A percentile compares a stretch with the other conserved stretches of the same genome.
These are phyloP conservation scores for Zygaena filipendulae DNA, from an alignment of 2,888 invertebrate genomes.

Conservation along the genomic window DNA sequence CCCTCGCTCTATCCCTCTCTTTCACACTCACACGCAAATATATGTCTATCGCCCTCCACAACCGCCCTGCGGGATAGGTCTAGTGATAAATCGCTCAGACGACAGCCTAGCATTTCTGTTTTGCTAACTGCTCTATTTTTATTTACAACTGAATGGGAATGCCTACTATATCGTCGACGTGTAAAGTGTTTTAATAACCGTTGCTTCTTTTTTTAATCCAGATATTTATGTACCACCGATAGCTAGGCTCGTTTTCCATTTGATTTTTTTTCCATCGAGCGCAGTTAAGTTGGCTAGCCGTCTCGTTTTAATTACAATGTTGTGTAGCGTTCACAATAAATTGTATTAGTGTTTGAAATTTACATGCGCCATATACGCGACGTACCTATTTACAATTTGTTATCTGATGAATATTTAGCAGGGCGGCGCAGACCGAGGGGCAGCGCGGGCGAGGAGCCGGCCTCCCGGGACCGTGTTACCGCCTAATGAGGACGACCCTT, in stretches of 20 bases:
- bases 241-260: slow-evolving; percentile 16
- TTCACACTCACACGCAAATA: slow-evolving; percentile 22
- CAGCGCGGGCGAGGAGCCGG: slow-evolving; percentile 21
- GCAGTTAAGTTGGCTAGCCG: slow-evolving; percentile 35
- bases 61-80: slow-evolving; percentile 37
- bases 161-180: slow-evolving; percentile 30
- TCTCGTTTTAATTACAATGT: slow-evolving; percentile 46
- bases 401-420: slow-evolving; percentile 53
- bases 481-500: slow-evolving; percentile 52
- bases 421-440: slow-evolving; percentile 25
- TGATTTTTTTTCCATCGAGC: slow-evolving; percentile 6
- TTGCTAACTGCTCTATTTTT: slow-evolving; percentile 39
- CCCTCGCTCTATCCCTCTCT: slow-evolving; percentile 28
- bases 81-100: slow-evolving; percentile 50
- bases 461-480: slow-evolving; percentile 33
- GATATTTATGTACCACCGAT: slow-evolving; percentile 26
- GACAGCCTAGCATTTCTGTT: slow-evolving; percentile 42
- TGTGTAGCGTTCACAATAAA: slow-evolving; percentile 33
- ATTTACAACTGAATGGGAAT: slow-evolving; percentile 44
- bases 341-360: slow-evolving; percentile 39
- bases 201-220: slow-evolving; percentile 28
- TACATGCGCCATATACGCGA: slow-evolving; percentile 37
- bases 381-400: slow-evolving; percentile 40
- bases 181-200: slow-evolving; percentile 44
- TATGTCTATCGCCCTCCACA: slow-evolving; percentile 26